phyloP scores from a whole-genome alignment of 2,113 vertebrate genomes.

The Semnornis frantzii region DNA sequence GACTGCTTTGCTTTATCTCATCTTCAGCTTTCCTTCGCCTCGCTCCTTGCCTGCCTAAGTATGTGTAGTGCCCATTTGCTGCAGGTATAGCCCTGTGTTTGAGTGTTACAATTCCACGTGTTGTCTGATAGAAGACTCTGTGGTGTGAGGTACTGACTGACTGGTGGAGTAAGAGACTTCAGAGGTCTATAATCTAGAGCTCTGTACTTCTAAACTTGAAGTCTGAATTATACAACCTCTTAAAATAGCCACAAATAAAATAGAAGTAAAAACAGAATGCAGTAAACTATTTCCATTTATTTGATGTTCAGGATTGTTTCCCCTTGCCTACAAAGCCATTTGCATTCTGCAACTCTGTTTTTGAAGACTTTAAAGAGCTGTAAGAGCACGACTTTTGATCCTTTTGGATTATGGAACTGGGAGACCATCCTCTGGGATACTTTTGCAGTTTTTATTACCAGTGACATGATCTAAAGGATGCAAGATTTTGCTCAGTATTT shows the following conservation, averaged over 20 bases:
- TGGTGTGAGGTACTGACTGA: neutral
- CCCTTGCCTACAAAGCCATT: neutral
- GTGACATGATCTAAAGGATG: neutral
- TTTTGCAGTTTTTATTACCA: neutral
- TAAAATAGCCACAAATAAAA: neutral
- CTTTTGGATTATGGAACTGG: neutral
- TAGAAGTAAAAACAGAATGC: neutral
- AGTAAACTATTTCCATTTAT: neutral
- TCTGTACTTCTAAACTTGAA: neutral
- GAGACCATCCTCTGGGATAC: neutral
- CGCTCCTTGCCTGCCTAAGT: fast-evolving
- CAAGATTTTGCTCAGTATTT: neutral
- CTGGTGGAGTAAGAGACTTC: neutral
- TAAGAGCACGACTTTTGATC: neutral
- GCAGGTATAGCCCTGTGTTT: neutral
- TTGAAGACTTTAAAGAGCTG: neutral
- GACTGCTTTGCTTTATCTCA: neutral
- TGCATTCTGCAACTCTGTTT: neutral
- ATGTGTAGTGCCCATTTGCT: neutral
- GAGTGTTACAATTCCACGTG: neutral
- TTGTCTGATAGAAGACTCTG: neutral
- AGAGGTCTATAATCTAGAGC: neutral
- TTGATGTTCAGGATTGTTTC: neutral
- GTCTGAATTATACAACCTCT: neutral
- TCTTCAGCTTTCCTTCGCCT: neutral